Evolutionary conservation across 2,113 vertebrate genomes (phyloP), one percentile per base, ranked within the genome.

Genomic region (Apeltes quadracus): DNA sequence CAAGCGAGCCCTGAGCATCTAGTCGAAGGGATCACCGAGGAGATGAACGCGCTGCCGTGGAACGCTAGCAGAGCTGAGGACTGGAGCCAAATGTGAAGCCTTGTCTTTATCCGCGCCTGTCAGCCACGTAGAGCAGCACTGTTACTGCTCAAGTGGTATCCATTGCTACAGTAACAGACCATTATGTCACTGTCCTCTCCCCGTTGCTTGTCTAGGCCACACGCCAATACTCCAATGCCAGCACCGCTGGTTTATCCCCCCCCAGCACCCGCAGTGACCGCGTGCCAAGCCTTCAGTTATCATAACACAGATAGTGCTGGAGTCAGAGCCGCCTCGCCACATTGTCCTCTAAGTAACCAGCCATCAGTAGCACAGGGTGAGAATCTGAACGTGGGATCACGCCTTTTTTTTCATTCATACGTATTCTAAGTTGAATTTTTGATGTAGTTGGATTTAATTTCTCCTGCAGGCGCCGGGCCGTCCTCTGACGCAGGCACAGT

Each of bases 251-350:
- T 20, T 55, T 61, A 66, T 41, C 25, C 76, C 50, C 55, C 82
- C 15, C 62, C 69, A 54, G 51, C 7, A 5, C 32, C 64, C 23
- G 11, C 44, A 18, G 58, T 51, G 43, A 59, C 75, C 2, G 23
- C 29, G 0, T 64, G 66, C 66, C 88, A 88, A 65, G 72, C 75
- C 61, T 61, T 69, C 68, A 75, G 59, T 79, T 75, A 71, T 84
- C 76, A 82, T 75, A 80, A 85, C 85, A 78, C 48, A 70, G 68
- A 88, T 68, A 74, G 69, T 57, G 25, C 59, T 41, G 70, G 75
- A 59, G 72, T 67, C 72, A 76, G 2, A 54, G 14, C 48, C 20
- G 48, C 59, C 22, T 1, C 18, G 5, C 71, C 71, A 65, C 67
- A 80, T 75, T 83, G 69, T 76, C 55, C 69, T 57, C 46, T 20